phyloP scores from a whole-genome alignment of 2,797 vertebrate genomes.

The Girardinus metallicus region DNA sequence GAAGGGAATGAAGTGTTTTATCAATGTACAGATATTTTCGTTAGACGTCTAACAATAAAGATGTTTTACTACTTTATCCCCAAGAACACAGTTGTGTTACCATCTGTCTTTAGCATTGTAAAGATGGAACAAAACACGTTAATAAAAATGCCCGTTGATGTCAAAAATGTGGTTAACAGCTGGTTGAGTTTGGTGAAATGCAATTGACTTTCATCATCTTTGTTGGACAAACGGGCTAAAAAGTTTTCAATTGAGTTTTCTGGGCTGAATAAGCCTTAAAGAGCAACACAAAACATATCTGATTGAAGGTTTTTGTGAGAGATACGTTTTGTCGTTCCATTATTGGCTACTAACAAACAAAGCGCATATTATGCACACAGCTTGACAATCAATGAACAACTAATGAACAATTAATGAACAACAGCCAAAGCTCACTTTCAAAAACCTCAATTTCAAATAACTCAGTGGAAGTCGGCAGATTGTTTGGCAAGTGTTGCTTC shows the following conservation, averaged over 20 bases:
- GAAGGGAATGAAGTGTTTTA: neutral
- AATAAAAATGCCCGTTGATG: neutral
- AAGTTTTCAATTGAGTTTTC: neutral
- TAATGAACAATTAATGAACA: neutral
- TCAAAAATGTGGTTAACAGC: neutral
- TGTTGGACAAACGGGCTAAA: neutral
- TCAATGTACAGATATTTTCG: neutral
- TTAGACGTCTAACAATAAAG: neutral
- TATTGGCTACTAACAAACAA: neutral
- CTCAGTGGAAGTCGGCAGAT: neutral
- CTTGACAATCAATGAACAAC: neutral
- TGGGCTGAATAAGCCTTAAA: neutral
- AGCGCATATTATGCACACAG: neutral
- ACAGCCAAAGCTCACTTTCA: neutral
- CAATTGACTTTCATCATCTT: neutral
- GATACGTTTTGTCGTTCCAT: neutral
- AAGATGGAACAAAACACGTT: neutral
- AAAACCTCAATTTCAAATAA: neutral
- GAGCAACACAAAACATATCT: neutral
- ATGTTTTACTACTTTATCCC: neutral
- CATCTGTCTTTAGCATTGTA: neutral
- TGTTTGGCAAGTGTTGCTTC: neutral
- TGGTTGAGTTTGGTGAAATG: neutral
- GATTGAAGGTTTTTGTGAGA: neutral
- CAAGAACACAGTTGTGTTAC: neutral